Conservation (phyloP, 1,140 invertebrate genomes). For the Andrena cerasifolii region DNA sequence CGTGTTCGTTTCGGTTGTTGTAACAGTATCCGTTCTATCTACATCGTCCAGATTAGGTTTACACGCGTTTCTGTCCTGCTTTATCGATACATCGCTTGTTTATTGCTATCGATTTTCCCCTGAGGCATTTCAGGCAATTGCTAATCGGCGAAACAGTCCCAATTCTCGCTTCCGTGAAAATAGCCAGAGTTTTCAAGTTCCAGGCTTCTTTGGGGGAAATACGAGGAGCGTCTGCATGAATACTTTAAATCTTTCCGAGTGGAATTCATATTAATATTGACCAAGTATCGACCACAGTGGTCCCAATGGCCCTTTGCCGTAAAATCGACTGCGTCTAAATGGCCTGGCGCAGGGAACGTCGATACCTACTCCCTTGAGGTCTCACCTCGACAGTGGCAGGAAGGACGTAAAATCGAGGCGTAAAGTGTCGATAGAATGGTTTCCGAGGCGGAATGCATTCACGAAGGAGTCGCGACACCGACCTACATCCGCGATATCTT, state of each 20-base stretch:
- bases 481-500: not conserved
- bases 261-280: too few species aligned
- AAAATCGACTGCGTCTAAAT: not conserved
- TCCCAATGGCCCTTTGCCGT: not conserved
- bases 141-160: not conserved
- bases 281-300: not conserved
- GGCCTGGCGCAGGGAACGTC: not conserved
- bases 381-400: too few species aligned
- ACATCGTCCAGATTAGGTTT: constrained; percentile 6
- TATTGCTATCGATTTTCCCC: not conserved
- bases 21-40: not conserved
- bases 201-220: too few species aligned
- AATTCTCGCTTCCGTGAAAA: too few species aligned
- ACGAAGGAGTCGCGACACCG: not conserved
- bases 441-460: constrained; percentile 3
- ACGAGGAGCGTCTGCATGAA: too few species aligned
- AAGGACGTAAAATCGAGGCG: not conserved
- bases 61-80: not conserved
- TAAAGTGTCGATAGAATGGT: not conserved
- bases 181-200: too few species aligned
- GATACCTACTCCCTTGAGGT: not conserved
- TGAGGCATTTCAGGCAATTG: too few species aligned
- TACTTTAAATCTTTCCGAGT: too few species aligned
- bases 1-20: not conserved
- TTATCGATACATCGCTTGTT: not conserved